Conservation (phyloP, 1,140 invertebrate genomes). For the Micrasema longulum region DNA sequence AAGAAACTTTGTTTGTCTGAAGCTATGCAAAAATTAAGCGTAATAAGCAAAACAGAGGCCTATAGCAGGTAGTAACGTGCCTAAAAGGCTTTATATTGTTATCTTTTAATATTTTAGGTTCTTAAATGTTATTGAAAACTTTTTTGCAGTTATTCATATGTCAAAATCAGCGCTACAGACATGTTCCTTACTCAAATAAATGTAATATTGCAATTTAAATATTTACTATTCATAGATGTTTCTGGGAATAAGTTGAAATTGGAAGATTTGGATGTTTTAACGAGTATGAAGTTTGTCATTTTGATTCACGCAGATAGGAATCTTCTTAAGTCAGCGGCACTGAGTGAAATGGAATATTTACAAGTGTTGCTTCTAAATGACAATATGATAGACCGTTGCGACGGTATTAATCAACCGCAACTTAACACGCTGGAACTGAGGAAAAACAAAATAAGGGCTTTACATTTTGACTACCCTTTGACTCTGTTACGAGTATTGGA, state of each 20-base stretch:
- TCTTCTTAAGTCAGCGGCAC: constrained; percentile 60
- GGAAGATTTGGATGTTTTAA: constrained; percentile 63
- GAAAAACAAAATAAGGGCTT: constrained; percentile 62
- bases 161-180: constrained; percentile 61
- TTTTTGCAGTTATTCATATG: constrained; percentile 62
- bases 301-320: constrained; percentile 68
- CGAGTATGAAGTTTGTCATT: constrained; percentile 65
- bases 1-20: constrained; percentile 53
- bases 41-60: constrained; percentile 62
- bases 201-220: constrained; percentile 64
- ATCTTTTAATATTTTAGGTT: no score
- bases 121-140: background rate
- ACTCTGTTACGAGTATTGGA: constrained; percentile 64
- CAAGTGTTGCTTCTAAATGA: constrained; percentile 68
- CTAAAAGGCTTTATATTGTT: no score
- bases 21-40: constrained; percentile 59
- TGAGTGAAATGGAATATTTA: constrained; percentile 67
- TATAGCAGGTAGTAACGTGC: constrained; percentile 62
- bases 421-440: constrained; percentile 67
- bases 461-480: constrained; percentile 59
- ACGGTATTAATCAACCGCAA: constrained; percentile 67
- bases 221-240: constrained; percentile 69
- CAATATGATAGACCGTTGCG: constrained; percentile 64
- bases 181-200: constrained; percentile 66
- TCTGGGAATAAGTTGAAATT: constrained; percentile 66